A percentile compares a stretch with the other conserved stretches of the same genome.
Evolutionary conservation across 2,113 vertebrate genomes (phyloP).

Genomic region (Sapajus apella): DNA sequence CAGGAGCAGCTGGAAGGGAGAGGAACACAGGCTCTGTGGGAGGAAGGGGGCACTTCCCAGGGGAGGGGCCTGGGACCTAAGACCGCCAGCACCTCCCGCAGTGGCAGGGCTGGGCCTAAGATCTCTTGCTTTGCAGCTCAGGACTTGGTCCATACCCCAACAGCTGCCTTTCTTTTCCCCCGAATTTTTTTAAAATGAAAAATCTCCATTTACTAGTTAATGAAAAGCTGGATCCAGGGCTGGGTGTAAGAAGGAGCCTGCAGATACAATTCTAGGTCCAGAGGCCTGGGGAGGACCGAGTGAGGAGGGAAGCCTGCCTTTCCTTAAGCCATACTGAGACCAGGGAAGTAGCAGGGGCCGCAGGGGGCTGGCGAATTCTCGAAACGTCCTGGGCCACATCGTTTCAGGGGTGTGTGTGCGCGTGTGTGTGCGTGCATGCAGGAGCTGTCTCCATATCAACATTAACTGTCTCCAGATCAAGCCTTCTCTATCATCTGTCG

Average conservation of each 20-base stretch:
- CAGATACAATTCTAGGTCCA: not conserved
- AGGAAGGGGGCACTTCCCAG: not conserved
- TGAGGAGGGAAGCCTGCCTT: not conserved
- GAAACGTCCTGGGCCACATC: not conserved
- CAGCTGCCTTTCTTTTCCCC: not conserved
- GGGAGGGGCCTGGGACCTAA: not conserved
- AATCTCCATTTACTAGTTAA: not conserved
- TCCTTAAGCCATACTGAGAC: not conserved
- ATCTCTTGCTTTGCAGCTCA: not conserved
- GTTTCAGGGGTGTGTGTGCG: not conserved
- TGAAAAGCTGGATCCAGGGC: not conserved
- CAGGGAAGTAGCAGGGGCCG: accelerated
- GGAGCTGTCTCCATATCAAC: too few species aligned
- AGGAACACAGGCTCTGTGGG: accelerated
- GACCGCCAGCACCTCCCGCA: not conserved
- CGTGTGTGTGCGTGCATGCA: too few species aligned
- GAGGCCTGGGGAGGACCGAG: accelerated
- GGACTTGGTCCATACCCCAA: not conserved
- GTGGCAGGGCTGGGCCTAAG: accelerated
- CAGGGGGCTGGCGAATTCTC: not conserved
- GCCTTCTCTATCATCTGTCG: too few species aligned
- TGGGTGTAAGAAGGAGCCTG: not conserved
- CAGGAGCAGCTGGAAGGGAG: not conserved
- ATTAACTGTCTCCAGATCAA: not conserved
- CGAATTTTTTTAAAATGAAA: not conserved